Base-by-base conservation (phyloP, 2,797 vertebrate genomes). In the Hephaestus fuliginosus region DNA sequence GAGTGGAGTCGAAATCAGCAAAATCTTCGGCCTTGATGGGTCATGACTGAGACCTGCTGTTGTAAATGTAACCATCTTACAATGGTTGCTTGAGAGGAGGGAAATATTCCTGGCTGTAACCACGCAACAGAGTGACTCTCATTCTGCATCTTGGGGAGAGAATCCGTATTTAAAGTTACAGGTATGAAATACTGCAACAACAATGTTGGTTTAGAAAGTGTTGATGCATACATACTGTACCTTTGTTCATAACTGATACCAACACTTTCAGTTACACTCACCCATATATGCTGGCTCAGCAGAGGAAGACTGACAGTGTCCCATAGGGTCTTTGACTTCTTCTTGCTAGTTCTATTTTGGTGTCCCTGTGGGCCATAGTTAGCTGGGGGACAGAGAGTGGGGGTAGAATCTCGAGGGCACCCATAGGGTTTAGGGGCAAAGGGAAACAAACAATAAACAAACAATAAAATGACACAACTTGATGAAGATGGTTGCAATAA, bases 1-100 rank as follows among this genome's bases (percentile, higher is more conserved):
- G n/a, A 75, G 44, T 46, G 36, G 20, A 70, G 74, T 70, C 51
- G 57, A 44, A 68, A 62, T 76, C 66, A 15, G 25, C 25, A 49
- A 36, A 78, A 65, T 84, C 52, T 67, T 57, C 17, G 3, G 51
- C 56, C 49, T 87, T 22, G 64, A 57, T 70, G 70, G 36, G 36
- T 39, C 44, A 28, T 43, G 46, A 57, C 51, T 68, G 51, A 65
- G 57, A 82, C 63, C 69, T 22, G 5, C 64, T 51, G 12, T 11
- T 70, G 43, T 51, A 48, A 70, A 55, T 60, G 25, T n/a, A 71
- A 61, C 48, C 48, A 36, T 43, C 51, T 61, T 22, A 58, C 46
- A 57, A 43, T 5, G 53, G 53, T 43, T 56, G n/a, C 65, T 57
- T 79, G 12, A 52, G 51, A 11, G 51, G 30, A 74, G 58, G 30